Conservation (phyloP, 2,888 invertebrate genomes). For the Ectemnius lituratus region DNA sequence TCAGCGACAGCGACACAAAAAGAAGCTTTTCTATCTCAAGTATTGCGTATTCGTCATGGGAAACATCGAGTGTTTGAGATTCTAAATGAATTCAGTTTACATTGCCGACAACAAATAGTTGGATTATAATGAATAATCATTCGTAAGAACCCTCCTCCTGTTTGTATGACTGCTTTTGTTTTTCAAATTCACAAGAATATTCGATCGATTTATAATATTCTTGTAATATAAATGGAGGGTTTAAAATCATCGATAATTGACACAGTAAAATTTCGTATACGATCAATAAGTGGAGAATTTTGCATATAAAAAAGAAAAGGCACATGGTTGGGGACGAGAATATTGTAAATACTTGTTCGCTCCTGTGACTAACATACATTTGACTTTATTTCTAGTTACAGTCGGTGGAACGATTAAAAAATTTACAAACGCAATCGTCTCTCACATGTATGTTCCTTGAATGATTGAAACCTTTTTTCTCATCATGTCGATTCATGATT, state of each 20-base stretch:
- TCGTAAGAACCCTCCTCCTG: slow-evolving; percentile 10
- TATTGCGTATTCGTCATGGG: slow-evolving; percentile 61
- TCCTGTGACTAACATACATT: slow-evolving; percentile 9
- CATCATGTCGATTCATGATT: background rate
- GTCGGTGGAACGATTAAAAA: slow-evolving; percentile 21
- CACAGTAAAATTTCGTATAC: too few species aligned
- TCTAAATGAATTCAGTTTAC: slow-evolving; percentile 65
- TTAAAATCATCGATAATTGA: too few species aligned
- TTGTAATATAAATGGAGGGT: too few species aligned
- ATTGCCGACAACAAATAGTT: slow-evolving; percentile 55
- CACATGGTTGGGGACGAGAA: too few species aligned
- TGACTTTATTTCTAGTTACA: slow-evolving; percentile 31
- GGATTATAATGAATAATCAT: slow-evolving; percentile 42
- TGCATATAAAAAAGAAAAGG: too few species aligned
- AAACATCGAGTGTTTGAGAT: slow-evolving; percentile 59
- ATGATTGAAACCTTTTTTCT: background rate
- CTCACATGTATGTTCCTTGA: background rate
- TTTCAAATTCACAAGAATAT: background rate
- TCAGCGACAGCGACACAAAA: slow-evolving; percentile 61
- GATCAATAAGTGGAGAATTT: too few species aligned
- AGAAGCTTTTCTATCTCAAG: slow-evolving; percentile 59
- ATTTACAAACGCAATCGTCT: slow-evolving; percentile 29
- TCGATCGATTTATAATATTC: too few species aligned
- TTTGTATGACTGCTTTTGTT: background rate
- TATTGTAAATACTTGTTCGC: too few species aligned